phyloP scores from a whole-genome alignment of 2,113 vertebrate genomes.

The Haliaeetus leucogaster region DNA sequence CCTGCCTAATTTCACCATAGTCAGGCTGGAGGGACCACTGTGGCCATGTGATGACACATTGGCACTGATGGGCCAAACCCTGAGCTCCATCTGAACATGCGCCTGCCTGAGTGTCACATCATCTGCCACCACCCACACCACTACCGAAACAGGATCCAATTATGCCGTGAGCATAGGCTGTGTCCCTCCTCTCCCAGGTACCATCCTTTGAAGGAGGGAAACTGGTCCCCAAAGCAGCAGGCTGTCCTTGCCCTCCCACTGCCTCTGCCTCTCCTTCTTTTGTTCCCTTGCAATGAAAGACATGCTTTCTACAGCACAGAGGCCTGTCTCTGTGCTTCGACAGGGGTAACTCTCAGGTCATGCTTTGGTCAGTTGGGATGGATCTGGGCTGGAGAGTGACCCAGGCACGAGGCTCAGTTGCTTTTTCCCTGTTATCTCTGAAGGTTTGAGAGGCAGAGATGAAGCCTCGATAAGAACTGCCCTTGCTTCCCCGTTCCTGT shows the following conservation, averaged over 20 bases:
- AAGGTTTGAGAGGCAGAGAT: neutral
- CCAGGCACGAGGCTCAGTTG: neutral
- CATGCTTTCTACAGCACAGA: neutral
- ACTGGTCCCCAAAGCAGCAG: neutral
- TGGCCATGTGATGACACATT: neutral
- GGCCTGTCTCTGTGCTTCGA: fast-evolving
- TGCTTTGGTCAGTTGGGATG: neutral
- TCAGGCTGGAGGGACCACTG: neutral
- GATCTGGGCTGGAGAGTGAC: too few species aligned
- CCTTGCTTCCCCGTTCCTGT: neutral
- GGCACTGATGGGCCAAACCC: neutral
- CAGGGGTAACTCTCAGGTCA: neutral
- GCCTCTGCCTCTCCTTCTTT: neutral
- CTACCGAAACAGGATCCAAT: fast-evolving
- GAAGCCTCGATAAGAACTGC: neutral
- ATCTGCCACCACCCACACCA: fast-evolving
- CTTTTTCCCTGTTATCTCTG: neutral
- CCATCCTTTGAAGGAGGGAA: neutral
- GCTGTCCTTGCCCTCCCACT: neutral
- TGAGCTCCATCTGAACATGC: neutral
- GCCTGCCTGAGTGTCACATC: neutral
- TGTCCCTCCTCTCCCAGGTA: neutral
- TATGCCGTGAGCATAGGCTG: fast-evolving
- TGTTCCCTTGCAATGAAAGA: neutral
- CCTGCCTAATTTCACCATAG: too few species aligned